Evolutionary conservation across 2,797 vertebrate species (phyloP).

Genomic region (Arremon brunneinucha): DNA sequence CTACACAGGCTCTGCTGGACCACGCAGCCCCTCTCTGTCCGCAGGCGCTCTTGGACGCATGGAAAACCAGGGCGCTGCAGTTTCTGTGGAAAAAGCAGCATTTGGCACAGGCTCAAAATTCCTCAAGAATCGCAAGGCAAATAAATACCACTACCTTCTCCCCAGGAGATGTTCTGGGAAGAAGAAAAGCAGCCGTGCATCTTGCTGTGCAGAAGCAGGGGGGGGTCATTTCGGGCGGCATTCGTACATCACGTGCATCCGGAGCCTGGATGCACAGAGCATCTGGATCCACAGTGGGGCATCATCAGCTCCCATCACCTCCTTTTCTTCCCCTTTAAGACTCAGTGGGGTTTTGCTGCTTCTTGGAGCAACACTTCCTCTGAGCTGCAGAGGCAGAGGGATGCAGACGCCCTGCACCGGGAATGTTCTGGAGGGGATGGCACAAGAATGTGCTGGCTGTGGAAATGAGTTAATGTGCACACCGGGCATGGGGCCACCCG

Average conservation of each 20-base stretch:
- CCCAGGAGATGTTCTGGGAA: constrained; percentile 27
- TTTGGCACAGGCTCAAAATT: constrained; percentile 25
- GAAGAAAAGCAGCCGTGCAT: background rate
- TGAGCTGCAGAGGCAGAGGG: background rate
- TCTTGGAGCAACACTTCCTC: background rate
- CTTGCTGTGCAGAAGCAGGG: background rate
- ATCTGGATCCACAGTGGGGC: background rate
- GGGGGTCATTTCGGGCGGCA: accelerated
- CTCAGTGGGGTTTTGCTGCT: background rate
- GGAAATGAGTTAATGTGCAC: background rate
- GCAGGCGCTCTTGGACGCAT: background rate
- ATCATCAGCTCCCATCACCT: background rate
- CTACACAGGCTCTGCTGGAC: background rate
- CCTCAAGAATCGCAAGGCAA: constrained; percentile 16
- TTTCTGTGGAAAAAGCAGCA: constrained; percentile 20
- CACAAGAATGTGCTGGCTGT: background rate
- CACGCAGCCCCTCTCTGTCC: background rate
- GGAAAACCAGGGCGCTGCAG: background rate
- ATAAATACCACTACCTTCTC: constrained; percentile 46
- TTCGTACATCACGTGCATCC: background rate
- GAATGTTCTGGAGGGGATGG: accelerated
- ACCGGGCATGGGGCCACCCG: accelerated
- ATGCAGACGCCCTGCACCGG: accelerated
- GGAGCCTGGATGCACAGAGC: background rate
- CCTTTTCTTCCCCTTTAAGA: background rate